Conservation (phyloP, 1,140 invertebrate genomes). For the Drosophila pectinifera region DNA sequence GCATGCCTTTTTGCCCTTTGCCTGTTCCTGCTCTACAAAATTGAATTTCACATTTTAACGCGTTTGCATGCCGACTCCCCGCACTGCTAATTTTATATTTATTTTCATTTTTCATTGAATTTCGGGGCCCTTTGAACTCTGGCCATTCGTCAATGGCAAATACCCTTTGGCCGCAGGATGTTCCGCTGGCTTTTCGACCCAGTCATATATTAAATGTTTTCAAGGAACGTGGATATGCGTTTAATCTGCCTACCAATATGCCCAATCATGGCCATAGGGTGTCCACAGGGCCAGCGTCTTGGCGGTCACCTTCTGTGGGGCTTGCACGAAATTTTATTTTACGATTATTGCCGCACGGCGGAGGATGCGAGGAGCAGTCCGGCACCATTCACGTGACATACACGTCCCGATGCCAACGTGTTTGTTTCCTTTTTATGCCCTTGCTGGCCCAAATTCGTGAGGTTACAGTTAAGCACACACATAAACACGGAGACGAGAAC, state of each 20-base stretch:
- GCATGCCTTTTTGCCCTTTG: conserved; percentile 44
- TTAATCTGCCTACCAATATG: not conserved
- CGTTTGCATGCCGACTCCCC: conserved; percentile 65
- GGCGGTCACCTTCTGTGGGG: conserved; percentile 56
- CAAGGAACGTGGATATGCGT: not conserved
- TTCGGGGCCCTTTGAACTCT: conserved; percentile 63
- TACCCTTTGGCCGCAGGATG: conserved; percentile 45
- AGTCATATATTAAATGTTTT: not conserved
- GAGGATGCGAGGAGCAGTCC: conserved; percentile 1
- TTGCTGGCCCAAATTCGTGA: conserved; percentile 62
- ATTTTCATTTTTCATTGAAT: conserved; percentile 61
- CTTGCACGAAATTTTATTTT: conserved; percentile 55
- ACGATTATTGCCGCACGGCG: conserved; percentile 51
- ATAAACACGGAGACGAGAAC: conserved; percentile 32
- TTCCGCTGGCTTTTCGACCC: conserved; percentile 9
- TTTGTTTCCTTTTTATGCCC: conserved; percentile 47
- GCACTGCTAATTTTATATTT: conserved; percentile 68
- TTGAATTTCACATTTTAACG: conserved; percentile 67
- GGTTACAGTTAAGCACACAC: conserved; percentile 63
- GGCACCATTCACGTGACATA: conserved; percentile 46
- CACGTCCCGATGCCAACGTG: conserved; percentile 30
- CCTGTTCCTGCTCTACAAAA: conserved; percentile 29
- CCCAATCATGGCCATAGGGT: conserved; percentile 16
- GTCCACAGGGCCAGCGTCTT: conserved; percentile 14
- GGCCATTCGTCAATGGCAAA: conserved; percentile 27